Conservation (phyloP, 2,113 vertebrate species). For the Gracilinanus agilis region DNA sequence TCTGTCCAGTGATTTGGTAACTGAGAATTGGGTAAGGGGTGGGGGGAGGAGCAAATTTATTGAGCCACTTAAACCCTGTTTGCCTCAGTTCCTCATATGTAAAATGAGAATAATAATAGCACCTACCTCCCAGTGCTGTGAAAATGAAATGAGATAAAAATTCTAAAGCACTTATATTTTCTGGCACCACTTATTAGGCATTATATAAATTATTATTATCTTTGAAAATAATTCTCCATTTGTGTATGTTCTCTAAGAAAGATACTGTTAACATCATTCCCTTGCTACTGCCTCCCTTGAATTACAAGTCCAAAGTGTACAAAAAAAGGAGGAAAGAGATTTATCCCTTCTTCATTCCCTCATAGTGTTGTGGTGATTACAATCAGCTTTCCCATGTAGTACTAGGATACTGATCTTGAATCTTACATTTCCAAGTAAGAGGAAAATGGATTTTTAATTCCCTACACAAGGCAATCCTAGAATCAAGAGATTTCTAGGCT, state of each 20-base stretch:
- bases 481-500: not conserved
- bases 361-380: not conserved
- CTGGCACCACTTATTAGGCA: not conserved
- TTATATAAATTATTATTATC: not conserved
- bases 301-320: not conserved
- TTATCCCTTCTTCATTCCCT: not conserved
- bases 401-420: not conserved
- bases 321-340: not conserved
- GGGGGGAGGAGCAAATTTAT: not conserved
- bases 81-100: not conserved
- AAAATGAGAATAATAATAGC: not conserved
- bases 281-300: not conserved
- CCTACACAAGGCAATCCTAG: not conserved
- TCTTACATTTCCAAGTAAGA: not conserved
- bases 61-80: not conserved
- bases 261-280: not conserved
- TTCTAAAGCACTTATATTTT: not conserved
- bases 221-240: not conserved
- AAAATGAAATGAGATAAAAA: not conserved
- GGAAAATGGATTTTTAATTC: not conserved
- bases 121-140: not conserved
- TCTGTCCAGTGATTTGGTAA: not conserved
- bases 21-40: no score
- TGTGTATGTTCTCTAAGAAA: not conserved
- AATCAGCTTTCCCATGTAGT: not conserved